Evolutionary conservation across 2,113 vertebrate species (phyloP), one percentile per base, ranked within the genome.

Genomic region (Baryphthengus martii): DNA sequence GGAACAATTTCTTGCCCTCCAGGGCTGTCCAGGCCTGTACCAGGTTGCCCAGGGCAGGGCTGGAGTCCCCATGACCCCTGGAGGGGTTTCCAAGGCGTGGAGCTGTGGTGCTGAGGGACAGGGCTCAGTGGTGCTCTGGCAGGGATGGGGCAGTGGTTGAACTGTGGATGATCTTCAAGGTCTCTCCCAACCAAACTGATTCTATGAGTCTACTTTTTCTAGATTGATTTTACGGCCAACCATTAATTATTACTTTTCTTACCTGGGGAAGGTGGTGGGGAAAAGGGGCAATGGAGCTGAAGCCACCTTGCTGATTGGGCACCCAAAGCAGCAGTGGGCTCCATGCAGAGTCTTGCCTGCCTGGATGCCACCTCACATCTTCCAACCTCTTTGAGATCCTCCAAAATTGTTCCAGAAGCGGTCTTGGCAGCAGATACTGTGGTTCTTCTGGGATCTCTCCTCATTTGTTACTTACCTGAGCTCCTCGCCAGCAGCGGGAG

Each of bases 401-500:
- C 45, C 50, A 11, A 16, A 80, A 24, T 1, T 3, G 6, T 40
- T 39, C 33, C 24, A 11, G 1, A 2, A 52, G 50, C 10, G 15
- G 37, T 40, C 42, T 63, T 52, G 35, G 70, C 26, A 24, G 53
- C 39, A 68, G 40, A 29, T 29, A 31, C 45, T 52, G 55, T 17
- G 28, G 53, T 39, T 79, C 6, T 55, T 5, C 13, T 6, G 9
- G 33, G 55, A 85, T 58, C 11, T 17, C 7, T 70, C 72, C 59
- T 55, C 26, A 2, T 10, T 20, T 31, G 3, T 42, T 7, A 8
- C 56, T 31, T 4, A 9, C 35, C 31, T 14, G 35, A 24, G 15
- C 19, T 42, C 29, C 59, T 47, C 2, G 1, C 59, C 0, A 2
- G n/a, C 47, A 58, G 50, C 1, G 1, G 44, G 55, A 62, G 25